Conservation (phyloP, 2,888 invertebrate species). For the Meiosimyza decipiens region DNA sequence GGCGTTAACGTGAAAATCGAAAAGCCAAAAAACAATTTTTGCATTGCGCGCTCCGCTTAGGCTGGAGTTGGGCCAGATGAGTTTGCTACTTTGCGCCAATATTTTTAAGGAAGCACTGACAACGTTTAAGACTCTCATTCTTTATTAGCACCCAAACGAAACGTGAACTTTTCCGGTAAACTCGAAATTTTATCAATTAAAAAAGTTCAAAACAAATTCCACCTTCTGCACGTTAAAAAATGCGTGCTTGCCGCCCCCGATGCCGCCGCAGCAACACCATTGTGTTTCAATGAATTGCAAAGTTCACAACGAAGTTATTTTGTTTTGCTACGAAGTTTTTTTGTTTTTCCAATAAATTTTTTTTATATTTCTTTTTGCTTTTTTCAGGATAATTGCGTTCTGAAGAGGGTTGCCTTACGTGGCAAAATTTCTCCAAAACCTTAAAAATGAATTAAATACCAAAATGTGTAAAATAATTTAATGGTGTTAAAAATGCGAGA, state of each 20-base stretch:
- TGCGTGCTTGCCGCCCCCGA: constrained; percentile 23
- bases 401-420: constrained; percentile 15
- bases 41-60: background rate
- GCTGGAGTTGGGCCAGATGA: background rate
- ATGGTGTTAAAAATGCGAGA: constrained; percentile 12
- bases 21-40: constrained; percentile 8
- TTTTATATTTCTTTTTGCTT: background rate
- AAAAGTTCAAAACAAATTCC: constrained; percentile 42
- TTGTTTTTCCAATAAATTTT: background rate
- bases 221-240: constrained; percentile 20
- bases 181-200: constrained; percentile 44
- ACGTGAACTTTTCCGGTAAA: constrained; percentile 33
- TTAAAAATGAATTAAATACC: background rate
- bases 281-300: constrained; percentile 26
- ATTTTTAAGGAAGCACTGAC: background rate
- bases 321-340: background rate
- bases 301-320: background rate
- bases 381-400: constrained; percentile 28
- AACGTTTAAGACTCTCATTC: background rate
- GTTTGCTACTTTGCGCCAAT: constrained; percentile 1
- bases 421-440: background rate
- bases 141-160: constrained; percentile 22
- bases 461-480: background rate
- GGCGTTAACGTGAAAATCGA: constrained; percentile 25
- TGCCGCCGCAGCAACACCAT: background rate